These are phyloP conservation scores for Panthera uncia DNA, from an alignment of 2,113 vertebrate species.

Conservation along the genomic window DNA sequence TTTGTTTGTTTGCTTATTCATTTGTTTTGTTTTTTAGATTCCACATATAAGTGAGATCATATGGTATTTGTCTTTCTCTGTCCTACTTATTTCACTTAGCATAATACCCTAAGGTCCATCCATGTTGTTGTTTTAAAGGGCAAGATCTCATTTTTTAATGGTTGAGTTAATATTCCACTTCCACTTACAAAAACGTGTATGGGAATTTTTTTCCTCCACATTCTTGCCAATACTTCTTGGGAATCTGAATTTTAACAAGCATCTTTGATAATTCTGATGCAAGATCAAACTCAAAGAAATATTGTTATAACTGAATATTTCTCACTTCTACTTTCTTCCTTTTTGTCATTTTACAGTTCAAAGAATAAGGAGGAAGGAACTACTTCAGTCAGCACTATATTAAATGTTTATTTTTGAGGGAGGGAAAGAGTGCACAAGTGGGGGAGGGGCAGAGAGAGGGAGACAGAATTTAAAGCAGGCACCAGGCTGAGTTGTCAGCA, in stretches of 20 bases:
- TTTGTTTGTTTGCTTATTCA: not conserved
- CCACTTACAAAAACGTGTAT: not conserved
- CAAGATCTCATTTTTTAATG: not conserved
- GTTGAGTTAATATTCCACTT: not conserved
- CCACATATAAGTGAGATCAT: not conserved
- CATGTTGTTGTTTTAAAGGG: not conserved
- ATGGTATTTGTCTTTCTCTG: not conserved
- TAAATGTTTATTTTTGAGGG: not conserved
- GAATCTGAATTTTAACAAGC: constrained; percentile 29
- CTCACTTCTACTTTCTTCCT: not conserved
- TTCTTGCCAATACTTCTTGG: not conserved
- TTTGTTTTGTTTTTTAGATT: not conserved
- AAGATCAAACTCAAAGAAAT: not conserved
- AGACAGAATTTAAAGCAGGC: too few species aligned
- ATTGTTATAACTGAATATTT: not conserved
- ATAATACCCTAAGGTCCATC: not conserved
- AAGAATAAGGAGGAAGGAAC: not conserved
- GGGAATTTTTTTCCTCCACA: not conserved
- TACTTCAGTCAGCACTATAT: not conserved
- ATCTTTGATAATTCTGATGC: not conserved
- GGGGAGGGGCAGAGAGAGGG: too few species aligned
- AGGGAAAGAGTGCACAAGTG: too few species aligned
- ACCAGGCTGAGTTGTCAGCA: too few species aligned
- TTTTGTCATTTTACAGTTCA: not conserved
- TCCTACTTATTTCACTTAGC: not conserved